Evolutionary conservation across 1,140 invertebrate genomes (phyloP).

Genomic region (Meloidogyne exigua): DNA sequence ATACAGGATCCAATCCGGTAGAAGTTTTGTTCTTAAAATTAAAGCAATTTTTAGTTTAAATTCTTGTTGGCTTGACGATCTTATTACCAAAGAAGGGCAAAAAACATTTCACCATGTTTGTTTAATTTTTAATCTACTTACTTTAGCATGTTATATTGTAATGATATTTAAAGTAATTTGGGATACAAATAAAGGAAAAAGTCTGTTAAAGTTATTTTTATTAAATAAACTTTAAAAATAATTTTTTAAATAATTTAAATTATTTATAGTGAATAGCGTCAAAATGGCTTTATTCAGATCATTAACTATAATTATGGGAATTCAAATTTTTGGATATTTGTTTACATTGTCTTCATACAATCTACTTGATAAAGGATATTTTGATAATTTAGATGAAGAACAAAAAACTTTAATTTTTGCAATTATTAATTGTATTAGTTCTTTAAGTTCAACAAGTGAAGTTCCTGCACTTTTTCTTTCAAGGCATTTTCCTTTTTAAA

Average conservation of each 20-base stretch:
- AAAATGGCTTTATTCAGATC: neutral
- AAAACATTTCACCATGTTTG: neutral
- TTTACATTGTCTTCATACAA: neutral
- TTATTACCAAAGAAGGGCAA: neutral
- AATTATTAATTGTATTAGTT: conserved; percentile 3
- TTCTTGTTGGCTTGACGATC: neutral
- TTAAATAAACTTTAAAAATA: neutral
- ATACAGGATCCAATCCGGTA: neutral
- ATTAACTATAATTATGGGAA: neutral
- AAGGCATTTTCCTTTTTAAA: neutral
- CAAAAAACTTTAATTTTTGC: neutral
- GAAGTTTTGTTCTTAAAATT: neutral
- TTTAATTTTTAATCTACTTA: neutral
- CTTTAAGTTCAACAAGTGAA: conserved; percentile 2
- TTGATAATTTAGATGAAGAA: neutral
- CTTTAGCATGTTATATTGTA: neutral
- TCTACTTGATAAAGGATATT: neutral
- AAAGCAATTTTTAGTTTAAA: neutral
- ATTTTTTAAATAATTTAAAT: too few species aligned
- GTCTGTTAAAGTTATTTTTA: neutral
- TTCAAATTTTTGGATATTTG: neutral
- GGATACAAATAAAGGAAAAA: neutral
- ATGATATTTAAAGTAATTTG: neutral
- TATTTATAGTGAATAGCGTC: neutral
- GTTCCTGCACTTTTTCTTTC: conserved; percentile 12